Evolutionary conservation across 2,888 invertebrate species (phyloP), one percentile per base, ranked within the genome.

Genomic region (Sphecodes monilicornis): DNA sequence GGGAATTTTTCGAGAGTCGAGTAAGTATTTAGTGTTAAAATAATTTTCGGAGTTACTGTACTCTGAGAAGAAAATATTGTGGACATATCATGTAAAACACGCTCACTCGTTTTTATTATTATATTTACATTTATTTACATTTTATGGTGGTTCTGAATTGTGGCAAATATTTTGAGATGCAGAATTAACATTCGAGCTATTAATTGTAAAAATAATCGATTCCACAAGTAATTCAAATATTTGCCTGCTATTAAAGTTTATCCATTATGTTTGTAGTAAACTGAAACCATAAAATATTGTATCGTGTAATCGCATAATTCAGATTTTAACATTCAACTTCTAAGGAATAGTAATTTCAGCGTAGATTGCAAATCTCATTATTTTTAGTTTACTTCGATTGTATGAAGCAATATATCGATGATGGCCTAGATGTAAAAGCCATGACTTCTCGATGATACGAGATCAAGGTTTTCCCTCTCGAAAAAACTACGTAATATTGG

Each of bases 401-500:
- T 41, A 29, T 10, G 70, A 77, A 64, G 50, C 64, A 43, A 64
- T 43, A 32, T 29, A 64, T 60, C 74, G 26, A n/a, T 46, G 57
- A 76, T 5, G 50, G 22, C 50, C 50, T 22, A 10, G 50, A 50
- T 50, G 22, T 50, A 39, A 26, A 57, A 26, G 57, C 57, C 57
- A 26, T 57, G 57, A 57, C 50, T 80, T 66, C 71, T 64, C 36
- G 22, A 39, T 16, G n/a, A 13, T 29, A 54, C 41, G 26, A 69
- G 70, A n/a, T 3, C 64, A 75, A 39, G 50, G 41, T 82, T 75
- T 82, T 54, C 5, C 57, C 60, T 26, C 10, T 41, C 32, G 54
- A 54, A 71, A n/a, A 32, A 26, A 66, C 70, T 39, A 29, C 57
- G 26, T 16, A 18, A 36, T 73, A 74, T 66, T 3, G 36, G 29